Evolutionary conservation across 2,113 vertebrate species (phyloP).

Genomic region (Lynx canadensis): DNA sequence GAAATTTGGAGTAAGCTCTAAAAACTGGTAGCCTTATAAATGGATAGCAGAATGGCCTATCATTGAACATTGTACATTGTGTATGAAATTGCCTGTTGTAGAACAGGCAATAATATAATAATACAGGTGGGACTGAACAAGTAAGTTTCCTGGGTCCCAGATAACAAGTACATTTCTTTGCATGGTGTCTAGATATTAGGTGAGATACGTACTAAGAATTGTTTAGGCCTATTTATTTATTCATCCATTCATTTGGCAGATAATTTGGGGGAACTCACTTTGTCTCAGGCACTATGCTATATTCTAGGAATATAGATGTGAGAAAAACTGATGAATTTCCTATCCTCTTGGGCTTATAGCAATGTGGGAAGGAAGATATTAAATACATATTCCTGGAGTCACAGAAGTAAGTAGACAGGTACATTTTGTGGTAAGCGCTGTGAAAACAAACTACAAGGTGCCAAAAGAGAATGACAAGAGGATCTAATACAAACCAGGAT

Average conservation of each 20-base stretch:
- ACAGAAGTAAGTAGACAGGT: not conserved
- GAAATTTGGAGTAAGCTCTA: not conserved
- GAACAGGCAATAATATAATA: not conserved
- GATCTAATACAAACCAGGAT: not conserved
- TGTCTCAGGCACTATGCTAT: not conserved
- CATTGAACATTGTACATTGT: not conserved
- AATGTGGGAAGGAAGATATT: not conserved
- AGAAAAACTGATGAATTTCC: not conserved
- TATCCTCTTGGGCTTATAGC: not conserved
- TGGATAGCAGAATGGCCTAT: not conserved
- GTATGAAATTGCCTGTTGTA: not conserved
- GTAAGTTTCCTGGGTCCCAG: not conserved
- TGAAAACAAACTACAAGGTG: not conserved
- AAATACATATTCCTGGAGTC: not conserved
- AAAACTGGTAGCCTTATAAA: not conserved
- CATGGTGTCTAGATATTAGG: not conserved
- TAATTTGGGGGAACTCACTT: not conserved
- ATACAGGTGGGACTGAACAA: not conserved
- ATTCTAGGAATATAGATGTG: not conserved
- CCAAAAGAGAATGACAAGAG: not conserved
- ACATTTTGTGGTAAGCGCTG: not conserved
- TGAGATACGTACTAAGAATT: not conserved
- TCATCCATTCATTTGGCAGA: not conserved
- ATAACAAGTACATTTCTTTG: not conserved
- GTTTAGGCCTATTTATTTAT: not conserved